A percentile compares a stretch with the other conserved stretches of the same genome.
phyloP scores from a whole-genome alignment of 2,888 invertebrate species.

The Orgyia antiqua region DNA sequence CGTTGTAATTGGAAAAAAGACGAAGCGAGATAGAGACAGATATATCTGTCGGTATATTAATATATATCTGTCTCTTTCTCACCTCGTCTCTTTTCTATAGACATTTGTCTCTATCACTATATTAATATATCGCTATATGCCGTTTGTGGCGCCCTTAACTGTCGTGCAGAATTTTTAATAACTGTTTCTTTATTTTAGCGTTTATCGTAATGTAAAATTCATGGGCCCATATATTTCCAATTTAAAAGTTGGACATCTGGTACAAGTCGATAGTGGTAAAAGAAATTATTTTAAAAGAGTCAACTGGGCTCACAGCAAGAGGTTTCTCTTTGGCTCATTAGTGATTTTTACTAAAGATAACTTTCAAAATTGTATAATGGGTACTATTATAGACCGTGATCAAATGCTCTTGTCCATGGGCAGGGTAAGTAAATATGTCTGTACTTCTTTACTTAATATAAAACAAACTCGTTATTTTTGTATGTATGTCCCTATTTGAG shows the following conservation, averaged over 20 bases:
- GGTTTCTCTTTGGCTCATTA: conserved; percentile 84
- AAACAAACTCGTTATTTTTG: no score
- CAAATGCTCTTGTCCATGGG: conserved; percentile 38
- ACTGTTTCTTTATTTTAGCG: conserved; percentile 36
- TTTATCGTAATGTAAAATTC: conserved; percentile 62
- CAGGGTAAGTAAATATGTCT: conserved; percentile 49
- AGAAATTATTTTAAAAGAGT: conserved; percentile 47
- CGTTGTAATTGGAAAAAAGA: no score
- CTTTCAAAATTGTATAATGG: conserved; percentile 82
- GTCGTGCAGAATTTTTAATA: no score
- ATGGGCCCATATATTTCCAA: conserved; percentile 45
- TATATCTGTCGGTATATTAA: no score
- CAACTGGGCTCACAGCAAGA: conserved; percentile 64
- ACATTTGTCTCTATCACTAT: no score
- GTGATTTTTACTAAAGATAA: conserved; percentile 83
- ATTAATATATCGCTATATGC: no score
- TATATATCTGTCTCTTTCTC: no score
- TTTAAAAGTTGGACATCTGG: conserved; percentile 48
- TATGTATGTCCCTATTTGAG: no score
- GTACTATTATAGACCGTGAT: conserved; percentile 80
- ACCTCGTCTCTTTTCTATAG: no score
- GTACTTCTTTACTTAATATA: no score
- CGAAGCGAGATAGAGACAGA: no score
- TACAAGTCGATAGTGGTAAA: conserved; percentile 38
- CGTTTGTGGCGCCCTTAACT: no score